Conservation (phyloP, 1,140 invertebrate genomes). For the Nephila pilipes region DNA sequence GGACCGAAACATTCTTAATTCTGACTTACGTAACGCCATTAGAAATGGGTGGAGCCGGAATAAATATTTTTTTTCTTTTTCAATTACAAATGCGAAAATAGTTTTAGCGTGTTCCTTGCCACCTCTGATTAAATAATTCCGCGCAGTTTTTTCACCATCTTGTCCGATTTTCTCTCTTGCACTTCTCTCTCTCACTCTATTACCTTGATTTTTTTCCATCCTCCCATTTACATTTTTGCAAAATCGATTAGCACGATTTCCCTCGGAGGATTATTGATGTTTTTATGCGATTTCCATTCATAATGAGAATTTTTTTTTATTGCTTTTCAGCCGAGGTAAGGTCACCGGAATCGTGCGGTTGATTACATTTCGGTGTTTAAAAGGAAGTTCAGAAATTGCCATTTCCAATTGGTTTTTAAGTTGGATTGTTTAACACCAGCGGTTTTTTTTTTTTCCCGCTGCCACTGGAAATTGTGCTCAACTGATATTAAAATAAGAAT, state of each 20-base stretch:
- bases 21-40: neutral
- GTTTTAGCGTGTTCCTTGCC: neutral
- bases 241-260: slow-evolving; percentile 32
- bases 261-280: neutral
- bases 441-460: no score
- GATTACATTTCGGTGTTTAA: neutral
- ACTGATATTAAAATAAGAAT: no score
- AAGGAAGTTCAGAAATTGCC: no score
- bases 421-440: no score
- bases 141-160: neutral
- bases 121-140: slow-evolving; percentile 6
- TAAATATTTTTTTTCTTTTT: neutral
- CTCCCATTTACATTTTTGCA: neutral
- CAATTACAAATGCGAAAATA: slow-evolving; percentile 17
- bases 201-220: neutral
- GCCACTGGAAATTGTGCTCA: no score
- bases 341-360: neutral
- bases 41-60: slow-evolving; percentile 16
- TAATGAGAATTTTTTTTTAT: neutral
- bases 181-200: no score
- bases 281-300: neutral
- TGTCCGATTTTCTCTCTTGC: neutral
- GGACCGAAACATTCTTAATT: neutral
- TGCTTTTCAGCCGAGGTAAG: neutral
- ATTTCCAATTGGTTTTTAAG: no score